These are phyloP conservation scores for Lasioglossum lativentre DNA, from an alignment of 2,888 invertebrate species.

Conservation along the genomic window DNA sequence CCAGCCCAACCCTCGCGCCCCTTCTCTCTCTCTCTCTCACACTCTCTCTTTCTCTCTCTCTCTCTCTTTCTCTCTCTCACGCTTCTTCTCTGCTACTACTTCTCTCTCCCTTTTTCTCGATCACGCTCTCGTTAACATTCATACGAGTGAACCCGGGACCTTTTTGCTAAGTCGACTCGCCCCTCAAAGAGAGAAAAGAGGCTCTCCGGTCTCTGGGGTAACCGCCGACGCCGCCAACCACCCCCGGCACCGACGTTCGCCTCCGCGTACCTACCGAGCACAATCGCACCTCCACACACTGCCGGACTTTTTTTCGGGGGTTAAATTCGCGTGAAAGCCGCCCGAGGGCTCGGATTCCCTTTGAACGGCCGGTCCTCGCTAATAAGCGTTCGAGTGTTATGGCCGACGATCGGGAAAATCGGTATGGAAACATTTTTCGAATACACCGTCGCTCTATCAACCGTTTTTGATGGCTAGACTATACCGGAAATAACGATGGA, in stretches of 20 bases:
- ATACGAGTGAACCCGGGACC: slow-evolving; percentile 64
- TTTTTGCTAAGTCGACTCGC: slow-evolving; percentile 68
- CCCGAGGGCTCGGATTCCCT: slow-evolving; percentile 29
- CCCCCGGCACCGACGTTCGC: slow-evolving; percentile 30
- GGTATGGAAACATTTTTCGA: neutral
- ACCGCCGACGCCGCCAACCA: slow-evolving; percentile 36
- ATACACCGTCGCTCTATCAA: neutral
- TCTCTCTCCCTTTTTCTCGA: slow-evolving; percentile 51
- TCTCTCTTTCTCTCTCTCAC: no score
- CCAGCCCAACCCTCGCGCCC: neutral
- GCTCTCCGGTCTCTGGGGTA: slow-evolving; percentile 63
- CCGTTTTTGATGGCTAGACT: neutral
- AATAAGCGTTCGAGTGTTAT: slow-evolving; percentile 30
- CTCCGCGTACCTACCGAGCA: slow-evolving; percentile 42
- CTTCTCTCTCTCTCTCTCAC: neutral
- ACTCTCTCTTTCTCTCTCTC: slow-evolving; percentile 12
- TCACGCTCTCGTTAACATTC: slow-evolving; percentile 74
- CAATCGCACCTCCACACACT: slow-evolving; percentile 47
- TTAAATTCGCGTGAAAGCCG: slow-evolving; percentile 67
- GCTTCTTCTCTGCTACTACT: slow-evolving; percentile 16
- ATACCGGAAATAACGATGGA: neutral
- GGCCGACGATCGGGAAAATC: neutral
- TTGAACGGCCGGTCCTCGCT: slow-evolving; percentile 29
- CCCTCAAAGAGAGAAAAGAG: slow-evolving; percentile 64
- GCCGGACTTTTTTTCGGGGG: slow-evolving; percentile 52